phyloP scores from a whole-genome alignment of 2,113 vertebrate species.

The Drymodes brunneopygia region DNA sequence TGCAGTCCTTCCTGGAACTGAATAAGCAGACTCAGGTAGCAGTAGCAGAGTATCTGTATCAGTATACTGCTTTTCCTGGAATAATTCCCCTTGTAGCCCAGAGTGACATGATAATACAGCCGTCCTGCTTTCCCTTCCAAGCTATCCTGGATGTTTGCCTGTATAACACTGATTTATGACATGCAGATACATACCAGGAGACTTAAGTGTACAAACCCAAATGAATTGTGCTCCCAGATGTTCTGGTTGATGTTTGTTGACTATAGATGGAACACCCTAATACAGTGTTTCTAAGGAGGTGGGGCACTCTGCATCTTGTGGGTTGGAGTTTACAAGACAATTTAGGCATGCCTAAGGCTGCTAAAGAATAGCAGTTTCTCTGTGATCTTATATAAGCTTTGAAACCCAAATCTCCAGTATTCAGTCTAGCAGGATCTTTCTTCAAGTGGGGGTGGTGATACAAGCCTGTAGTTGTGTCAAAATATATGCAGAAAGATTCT shows the following conservation, averaged over 20 bases:
- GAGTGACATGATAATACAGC: neutral
- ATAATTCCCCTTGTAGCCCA: neutral
- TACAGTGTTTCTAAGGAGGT: neutral
- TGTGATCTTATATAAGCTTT: neutral
- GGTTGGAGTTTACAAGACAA: neutral
- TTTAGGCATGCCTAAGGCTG: neutral
- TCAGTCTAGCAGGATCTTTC: conserved; percentile 14
- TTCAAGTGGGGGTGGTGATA: neutral
- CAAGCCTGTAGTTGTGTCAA: neutral
- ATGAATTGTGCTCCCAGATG: neutral
- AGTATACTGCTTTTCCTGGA: neutral
- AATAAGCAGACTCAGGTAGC: neutral
- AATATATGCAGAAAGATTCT: neutral
- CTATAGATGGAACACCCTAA: neutral
- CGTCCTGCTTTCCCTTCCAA: neutral
- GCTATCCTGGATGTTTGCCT: neutral
- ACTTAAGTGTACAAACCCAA: neutral
- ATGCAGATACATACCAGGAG: neutral
- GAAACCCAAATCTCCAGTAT: neutral
- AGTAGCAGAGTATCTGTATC: neutral
- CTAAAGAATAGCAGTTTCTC: neutral
- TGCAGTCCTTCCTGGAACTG: neutral
- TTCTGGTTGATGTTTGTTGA: neutral
- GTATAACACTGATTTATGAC: neutral
- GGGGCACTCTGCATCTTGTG: neutral